Conservation (phyloP, 2,888 invertebrate genomes). For the Mythimna pallens region DNA sequence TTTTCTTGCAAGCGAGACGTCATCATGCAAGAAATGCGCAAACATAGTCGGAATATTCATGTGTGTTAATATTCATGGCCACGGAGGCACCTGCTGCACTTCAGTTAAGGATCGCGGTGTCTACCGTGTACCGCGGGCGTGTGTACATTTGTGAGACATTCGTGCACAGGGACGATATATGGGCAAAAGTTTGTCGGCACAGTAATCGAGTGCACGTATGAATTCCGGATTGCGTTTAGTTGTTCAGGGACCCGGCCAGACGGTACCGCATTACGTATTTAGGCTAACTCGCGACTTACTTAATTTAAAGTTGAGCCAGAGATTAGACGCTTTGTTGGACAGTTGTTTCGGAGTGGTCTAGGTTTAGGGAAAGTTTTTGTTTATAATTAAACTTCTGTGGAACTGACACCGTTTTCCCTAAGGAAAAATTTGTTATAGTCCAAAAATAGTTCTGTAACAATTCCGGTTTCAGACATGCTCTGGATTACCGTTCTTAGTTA, state of each 20-base stretch:
- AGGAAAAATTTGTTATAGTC: conserved; percentile 39
- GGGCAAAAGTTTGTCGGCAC: conserved; percentile 59
- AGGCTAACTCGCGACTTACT: conserved; percentile 49
- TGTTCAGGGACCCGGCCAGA: conserved; percentile 57
- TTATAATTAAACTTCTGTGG: conserved; percentile 53
- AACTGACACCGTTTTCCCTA: conserved; percentile 36
- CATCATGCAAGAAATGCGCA: conserved; percentile 84
- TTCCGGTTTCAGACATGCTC: background rate
- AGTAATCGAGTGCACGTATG: conserved; percentile 62
- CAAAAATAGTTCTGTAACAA: conserved; percentile 18
- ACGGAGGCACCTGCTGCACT: conserved; percentile 79
- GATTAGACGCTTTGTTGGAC: conserved; percentile 56
- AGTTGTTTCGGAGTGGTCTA: conserved; percentile 46
- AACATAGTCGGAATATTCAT: conserved; percentile 86
- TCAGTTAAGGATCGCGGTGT: conserved; percentile 69
- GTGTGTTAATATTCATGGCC: conserved; percentile 87
- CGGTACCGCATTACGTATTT: conserved; percentile 56
- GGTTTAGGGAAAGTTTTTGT: conserved; percentile 44
- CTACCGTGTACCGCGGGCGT: conserved; percentile 44
- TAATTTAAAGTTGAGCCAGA: conserved; percentile 62
- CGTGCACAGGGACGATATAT: conserved; percentile 36
- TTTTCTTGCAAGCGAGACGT: conserved; percentile 69
- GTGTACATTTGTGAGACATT: conserved; percentile 59
- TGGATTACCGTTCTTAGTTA: background rate
- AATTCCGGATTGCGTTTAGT: conserved; percentile 70